Percentiles rank a stretch among this genome's conserved stretches.
These are phyloP conservation scores for Philhelius pedissequus DNA, from an alignment of 2,888 invertebrate species.

Conservation along the genomic window DNA sequence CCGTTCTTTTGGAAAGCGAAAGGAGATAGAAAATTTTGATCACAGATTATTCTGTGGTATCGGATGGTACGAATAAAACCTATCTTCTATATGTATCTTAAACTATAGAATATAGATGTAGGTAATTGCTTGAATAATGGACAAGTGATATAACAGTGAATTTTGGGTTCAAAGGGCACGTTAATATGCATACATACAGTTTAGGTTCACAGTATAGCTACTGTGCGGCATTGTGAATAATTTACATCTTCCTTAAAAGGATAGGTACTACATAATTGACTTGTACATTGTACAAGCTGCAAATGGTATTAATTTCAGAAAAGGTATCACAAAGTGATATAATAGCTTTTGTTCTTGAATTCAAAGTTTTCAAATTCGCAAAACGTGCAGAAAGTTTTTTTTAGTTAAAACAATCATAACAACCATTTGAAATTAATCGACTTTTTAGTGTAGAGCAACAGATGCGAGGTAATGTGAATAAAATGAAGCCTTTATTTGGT, in stretches of 20 bases:
- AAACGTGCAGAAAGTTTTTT: no score
- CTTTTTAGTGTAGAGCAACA: no score
- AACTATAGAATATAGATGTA: background rate
- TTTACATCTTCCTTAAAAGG: background rate
- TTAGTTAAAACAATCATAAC: no score
- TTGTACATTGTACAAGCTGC: background rate
- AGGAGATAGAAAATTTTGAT: background rate
- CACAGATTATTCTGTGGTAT: constrained; percentile 21
- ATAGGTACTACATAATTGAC: background rate
- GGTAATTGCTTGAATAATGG: constrained; percentile 39
- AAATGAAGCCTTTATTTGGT: no score
- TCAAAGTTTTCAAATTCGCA: background rate
- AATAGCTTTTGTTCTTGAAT: background rate
- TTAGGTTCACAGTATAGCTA: background rate
- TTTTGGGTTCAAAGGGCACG: background rate
- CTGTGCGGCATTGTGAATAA: background rate
- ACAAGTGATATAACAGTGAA: constrained; percentile 3
- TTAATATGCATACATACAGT: background rate
- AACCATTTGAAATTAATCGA: no score
- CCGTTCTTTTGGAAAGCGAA: constrained; percentile 8
- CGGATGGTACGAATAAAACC: background rate
- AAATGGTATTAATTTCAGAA: background rate
- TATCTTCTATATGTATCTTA: background rate
- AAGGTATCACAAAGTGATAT: background rate
- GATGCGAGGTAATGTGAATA: no score